Percentiles rank a stretch among this genome's conserved stretches.
These are phyloP conservation scores for Xestia rhomboidea DNA, from an alignment of 2,888 invertebrate species.

Conservation along the genomic window DNA sequence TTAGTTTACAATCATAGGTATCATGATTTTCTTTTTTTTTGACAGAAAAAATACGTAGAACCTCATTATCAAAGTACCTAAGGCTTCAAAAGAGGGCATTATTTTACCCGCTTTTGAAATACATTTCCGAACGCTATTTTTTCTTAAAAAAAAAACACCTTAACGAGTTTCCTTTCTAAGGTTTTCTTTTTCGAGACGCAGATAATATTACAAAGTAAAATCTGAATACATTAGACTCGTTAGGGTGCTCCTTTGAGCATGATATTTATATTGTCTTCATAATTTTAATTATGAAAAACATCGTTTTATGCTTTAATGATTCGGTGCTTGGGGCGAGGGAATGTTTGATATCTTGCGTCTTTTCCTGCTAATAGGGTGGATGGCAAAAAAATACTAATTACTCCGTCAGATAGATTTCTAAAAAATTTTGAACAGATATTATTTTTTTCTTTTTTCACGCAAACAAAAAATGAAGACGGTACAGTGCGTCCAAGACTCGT, in stretches of 20 bases:
- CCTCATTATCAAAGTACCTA: slow-evolving; percentile 41
- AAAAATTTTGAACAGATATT: no score
- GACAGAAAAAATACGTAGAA: slow-evolving; percentile 20
- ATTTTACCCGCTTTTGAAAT: slow-evolving; percentile 58
- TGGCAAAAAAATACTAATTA: no score
- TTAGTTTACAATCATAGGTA: slow-evolving; percentile 3
- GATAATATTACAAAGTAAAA: slow-evolving; percentile 65
- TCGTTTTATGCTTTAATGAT: neutral
- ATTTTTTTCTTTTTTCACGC: no score
- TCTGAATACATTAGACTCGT: slow-evolving; percentile 60
- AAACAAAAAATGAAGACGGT: no score
- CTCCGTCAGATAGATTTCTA: no score
- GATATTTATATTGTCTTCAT: slow-evolving; percentile 52
- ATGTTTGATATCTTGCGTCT: neutral
- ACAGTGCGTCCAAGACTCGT: no score
- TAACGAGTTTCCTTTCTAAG: slow-evolving; percentile 64
- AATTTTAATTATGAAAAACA: slow-evolving; percentile 37
- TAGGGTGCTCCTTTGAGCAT: slow-evolving; percentile 33
- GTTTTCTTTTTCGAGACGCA: slow-evolving; percentile 57
- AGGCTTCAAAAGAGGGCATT: slow-evolving; percentile 61
- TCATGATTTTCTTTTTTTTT: slow-evolving; percentile 6
- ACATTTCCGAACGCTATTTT: slow-evolving; percentile 61
- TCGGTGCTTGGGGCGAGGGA: neutral
- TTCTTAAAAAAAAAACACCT: slow-evolving; percentile 47
- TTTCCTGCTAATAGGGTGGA: neutral